Conservation (phyloP, 53 echinoderm and acorn worm species). For the Echinarachnius parma region DNA sequence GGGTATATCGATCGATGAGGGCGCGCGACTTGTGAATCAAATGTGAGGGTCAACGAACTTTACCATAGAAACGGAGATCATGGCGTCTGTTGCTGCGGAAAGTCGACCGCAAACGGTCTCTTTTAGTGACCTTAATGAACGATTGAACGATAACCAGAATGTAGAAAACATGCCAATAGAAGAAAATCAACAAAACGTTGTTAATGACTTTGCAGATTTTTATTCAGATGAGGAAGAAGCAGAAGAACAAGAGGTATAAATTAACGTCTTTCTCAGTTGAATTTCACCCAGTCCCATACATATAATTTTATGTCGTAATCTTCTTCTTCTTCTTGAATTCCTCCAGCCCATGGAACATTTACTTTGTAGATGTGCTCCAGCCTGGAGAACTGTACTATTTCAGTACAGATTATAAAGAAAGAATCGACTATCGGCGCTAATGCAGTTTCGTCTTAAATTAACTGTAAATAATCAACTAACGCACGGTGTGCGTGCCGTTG, state of each 20-base stretch:
- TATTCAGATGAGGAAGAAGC: conserved; percentile 34
- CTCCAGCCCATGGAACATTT: too few species aligned
- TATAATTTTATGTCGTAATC: conserved; percentile 7
- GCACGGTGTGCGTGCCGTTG: too few species aligned
- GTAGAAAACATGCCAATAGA: conserved; percentile 1
- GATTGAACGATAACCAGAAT: not conserved
- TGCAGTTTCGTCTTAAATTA: too few species aligned
- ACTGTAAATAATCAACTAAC: too few species aligned
- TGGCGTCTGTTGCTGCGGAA: conserved; percentile 44
- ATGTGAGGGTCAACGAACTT: too few species aligned
- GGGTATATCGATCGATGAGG: too few species aligned
- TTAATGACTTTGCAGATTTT: not conserved
- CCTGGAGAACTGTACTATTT: too few species aligned
- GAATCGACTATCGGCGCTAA: too few species aligned
- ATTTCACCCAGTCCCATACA: conserved; percentile 16
- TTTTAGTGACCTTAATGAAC: conserved; percentile 26
- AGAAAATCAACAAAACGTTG: not conserved
- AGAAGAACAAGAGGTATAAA: conserved; percentile 42
- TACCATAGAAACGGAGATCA: conserved; percentile 32
- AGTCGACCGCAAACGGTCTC: conserved; percentile 46
- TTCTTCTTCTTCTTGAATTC: too few species aligned
- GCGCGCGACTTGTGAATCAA: too few species aligned
- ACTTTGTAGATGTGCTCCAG: too few species aligned
- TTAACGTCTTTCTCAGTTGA: not conserved
- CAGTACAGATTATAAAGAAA: too few species aligned